These are phyloP conservation scores for Daubentonia madagascariensis DNA, from an alignment of 2,113 vertebrate species.

Conservation along the genomic window DNA sequence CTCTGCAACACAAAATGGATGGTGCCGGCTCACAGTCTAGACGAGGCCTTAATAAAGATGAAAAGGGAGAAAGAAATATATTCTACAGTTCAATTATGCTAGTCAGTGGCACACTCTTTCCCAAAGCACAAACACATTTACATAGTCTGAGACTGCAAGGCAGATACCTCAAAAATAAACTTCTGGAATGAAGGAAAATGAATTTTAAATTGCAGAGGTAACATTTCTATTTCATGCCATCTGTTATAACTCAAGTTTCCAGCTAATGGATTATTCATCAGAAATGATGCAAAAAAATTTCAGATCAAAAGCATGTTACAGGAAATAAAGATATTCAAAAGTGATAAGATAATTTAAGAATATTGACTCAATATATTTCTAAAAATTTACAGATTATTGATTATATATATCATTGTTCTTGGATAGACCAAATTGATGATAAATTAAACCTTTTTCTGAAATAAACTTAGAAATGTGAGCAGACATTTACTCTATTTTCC, in stretches of 20 bases:
- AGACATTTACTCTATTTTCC: neutral
- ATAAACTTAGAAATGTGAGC: neutral
- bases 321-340: neutral
- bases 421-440: neutral
- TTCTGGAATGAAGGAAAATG: constrained; percentile 46
- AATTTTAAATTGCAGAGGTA: constrained; percentile 59
- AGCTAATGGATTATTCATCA: constrained; percentile 40
- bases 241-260: constrained; percentile 43
- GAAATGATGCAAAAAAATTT: neutral
- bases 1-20: neutral
- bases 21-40: neutral
- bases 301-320: constrained; percentile 22
- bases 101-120: neutral
- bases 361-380: neutral
- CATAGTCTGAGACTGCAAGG: neutral
- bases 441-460: constrained; percentile 24
- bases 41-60: neutral
- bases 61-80: neutral
- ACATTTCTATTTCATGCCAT: constrained; percentile 53
- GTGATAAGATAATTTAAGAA: neutral
- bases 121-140: constrained; percentile 44
- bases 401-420: neutral
- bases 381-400: constrained; percentile 3
- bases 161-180: constrained; percentile 25
- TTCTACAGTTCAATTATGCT: constrained; percentile 22